Conservation (phyloP, 2,888 invertebrate genomes). For the Drosophila histrio region DNA sequence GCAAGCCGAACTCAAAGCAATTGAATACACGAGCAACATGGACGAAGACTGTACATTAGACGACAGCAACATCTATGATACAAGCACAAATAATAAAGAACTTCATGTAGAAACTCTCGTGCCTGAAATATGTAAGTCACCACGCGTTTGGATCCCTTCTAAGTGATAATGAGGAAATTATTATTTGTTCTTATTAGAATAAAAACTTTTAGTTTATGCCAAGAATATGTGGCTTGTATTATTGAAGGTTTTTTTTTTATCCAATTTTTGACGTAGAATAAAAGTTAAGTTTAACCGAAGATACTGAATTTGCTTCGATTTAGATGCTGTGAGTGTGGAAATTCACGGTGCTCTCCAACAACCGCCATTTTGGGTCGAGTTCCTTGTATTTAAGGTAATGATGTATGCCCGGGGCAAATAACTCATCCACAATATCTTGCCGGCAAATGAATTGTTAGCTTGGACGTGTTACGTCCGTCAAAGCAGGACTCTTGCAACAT, state of each 20-base stretch:
- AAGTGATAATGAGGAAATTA: slow-evolving; percentile 4
- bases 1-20: slow-evolving; percentile 50
- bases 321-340: neutral
- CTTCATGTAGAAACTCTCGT: slow-evolving; percentile 9
- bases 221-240: neutral
- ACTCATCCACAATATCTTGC: no score
- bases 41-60: slow-evolving; percentile 55
- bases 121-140: slow-evolving; percentile 28
- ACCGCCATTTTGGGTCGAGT: no score
- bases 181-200: neutral
- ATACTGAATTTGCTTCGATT: neutral
- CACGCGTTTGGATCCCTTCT: neutral
- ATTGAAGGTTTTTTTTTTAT: neutral
- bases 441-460: no score
- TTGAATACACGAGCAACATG: slow-evolving; percentile 46
- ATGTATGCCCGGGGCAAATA: no score
- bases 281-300: neutral
- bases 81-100: slow-evolving; percentile 19
- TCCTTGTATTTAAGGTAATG: no score
- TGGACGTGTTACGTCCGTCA: no score
- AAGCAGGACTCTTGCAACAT: no score
- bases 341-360: no score
- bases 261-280: neutral
- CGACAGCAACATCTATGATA: slow-evolving; percentile 40
- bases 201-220: neutral